A percentile compares a stretch with the other conserved stretches of the same genome.
phyloP scores from a whole-genome alignment of 30 jellyfish, hydroid and myxozoan species.

The Hydra vulgaris region DNA sequence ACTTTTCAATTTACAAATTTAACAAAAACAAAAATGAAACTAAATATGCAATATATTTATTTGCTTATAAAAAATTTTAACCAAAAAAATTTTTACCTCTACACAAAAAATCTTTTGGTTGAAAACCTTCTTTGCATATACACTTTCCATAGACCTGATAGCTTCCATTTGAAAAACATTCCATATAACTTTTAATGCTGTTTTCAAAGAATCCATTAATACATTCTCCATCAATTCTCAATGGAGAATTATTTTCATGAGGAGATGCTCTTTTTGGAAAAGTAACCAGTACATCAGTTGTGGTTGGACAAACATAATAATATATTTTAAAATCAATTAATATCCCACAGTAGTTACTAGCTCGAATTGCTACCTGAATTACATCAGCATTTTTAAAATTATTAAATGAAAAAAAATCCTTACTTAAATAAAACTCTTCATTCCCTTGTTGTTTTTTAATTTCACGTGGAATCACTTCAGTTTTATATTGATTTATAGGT shows the following conservation, averaged over 20 bases:
- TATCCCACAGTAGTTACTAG: neutral
- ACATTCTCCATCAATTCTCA: constrained; percentile 1
- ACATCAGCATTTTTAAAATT: neutral
- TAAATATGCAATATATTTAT: neutral
- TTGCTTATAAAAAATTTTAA: too few relatives aligned
- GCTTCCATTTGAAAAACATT: constrained; percentile 52
- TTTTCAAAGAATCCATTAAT: neutral
- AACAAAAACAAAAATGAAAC: neutral
- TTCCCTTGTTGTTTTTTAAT: neutral
- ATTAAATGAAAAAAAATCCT: neutral
- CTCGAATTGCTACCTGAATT: neutral
- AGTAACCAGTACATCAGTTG: neutral
- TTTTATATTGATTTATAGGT: neutral
- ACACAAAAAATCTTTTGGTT: constrained; percentile 4
- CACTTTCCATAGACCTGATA: constrained; percentile 47
- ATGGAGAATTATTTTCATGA: neutral
- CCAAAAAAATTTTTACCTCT: constrained; percentile 21
- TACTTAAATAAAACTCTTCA: neutral
- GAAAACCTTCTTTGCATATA: constrained; percentile 44
- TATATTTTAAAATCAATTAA: neutral
- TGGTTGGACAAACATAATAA: neutral
- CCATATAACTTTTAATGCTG: constrained; percentile 11
- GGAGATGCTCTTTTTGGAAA: constrained; percentile 2
- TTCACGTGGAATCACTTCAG: neutral
- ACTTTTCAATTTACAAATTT: too few relatives aligned